Evolutionary conservation across 2,888 invertebrate species (phyloP).

Genomic region (Latrodectus elegans): DNA sequence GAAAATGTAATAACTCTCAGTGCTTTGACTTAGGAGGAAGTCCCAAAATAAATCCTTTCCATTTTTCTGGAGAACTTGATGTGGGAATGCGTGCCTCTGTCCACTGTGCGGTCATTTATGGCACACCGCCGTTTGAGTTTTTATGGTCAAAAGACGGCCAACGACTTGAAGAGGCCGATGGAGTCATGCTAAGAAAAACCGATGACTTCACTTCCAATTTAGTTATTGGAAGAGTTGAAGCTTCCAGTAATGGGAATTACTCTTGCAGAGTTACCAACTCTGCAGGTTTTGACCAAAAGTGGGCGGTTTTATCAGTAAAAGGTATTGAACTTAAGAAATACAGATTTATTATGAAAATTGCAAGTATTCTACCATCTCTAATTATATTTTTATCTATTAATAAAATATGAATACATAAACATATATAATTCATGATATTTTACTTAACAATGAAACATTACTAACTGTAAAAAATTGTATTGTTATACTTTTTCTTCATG

Average conservation of each 20-base stretch:
- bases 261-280: background rate
- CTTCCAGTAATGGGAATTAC: background rate
- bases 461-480: too few species aligned
- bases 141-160: constrained; percentile 53
- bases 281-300: background rate
- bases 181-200: background rate
- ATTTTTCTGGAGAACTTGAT: constrained; percentile 32
- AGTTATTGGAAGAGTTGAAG: background rate
- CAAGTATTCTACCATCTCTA: too few species aligned
- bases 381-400: too few species aligned
- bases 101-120: constrained; percentile 39
- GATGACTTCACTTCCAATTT: background rate
- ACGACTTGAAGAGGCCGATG: background rate
- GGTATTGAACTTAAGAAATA: background rate
- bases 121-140: constrained; percentile 45
- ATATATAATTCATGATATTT: too few species aligned
- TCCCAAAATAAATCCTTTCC: constrained; percentile 19
- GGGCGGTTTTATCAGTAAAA: background rate
- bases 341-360: too few species aligned
- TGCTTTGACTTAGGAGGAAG: background rate
- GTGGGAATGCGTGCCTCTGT: constrained; percentile 26
- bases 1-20: too few species aligned
- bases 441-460: too few species aligned
- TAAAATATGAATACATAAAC: too few species aligned
- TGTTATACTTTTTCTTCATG: too few species aligned